Conservation (phyloP, 2,888 invertebrate genomes). For the Graphium colonna region DNA sequence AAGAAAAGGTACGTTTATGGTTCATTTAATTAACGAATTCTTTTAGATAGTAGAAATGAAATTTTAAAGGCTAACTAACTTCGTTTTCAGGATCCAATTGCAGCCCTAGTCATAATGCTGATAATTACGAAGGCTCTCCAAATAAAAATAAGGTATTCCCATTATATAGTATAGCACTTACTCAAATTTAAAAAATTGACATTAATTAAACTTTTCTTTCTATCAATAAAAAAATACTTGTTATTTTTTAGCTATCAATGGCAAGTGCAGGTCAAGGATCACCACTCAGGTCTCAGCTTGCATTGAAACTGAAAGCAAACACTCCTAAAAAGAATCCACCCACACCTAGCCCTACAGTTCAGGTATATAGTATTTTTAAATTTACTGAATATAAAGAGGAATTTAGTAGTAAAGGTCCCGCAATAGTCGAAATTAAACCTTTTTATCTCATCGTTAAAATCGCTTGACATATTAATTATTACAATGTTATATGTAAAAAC, state of each 20-base stretch:
- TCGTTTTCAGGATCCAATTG: conserved; percentile 54
- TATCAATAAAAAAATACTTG: neutral
- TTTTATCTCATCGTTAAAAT: too few species aligned
- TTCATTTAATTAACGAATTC: neutral
- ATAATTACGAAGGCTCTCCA: conserved; percentile 68
- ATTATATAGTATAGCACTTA: too few species aligned
- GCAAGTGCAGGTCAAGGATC: conserved; percentile 85
- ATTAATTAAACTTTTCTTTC: neutral
- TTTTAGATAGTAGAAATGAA: neutral
- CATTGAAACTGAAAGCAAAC: conserved; percentile 83
- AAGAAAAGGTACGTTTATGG: conserved; percentile 50
- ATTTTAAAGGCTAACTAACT: neutral
- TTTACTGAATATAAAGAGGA: neutral
- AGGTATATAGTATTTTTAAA: conserved; percentile 47
- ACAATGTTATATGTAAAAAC: too few species aligned
- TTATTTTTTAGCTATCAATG: conserved; percentile 59
- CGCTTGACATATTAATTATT: neutral
- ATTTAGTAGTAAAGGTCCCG: too few species aligned
- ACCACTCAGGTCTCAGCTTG: conserved; percentile 85
- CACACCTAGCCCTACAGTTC: conserved; percentile 69
- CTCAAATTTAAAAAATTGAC: too few species aligned
- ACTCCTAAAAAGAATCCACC: conserved; percentile 72
- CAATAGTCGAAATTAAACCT: too few species aligned
- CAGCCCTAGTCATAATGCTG: conserved; percentile 63
- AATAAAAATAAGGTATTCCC: conserved; percentile 64